Base-by-base conservation (phyloP, 2,888 invertebrate genomes). In the Luffia ferchaultella region DNA sequence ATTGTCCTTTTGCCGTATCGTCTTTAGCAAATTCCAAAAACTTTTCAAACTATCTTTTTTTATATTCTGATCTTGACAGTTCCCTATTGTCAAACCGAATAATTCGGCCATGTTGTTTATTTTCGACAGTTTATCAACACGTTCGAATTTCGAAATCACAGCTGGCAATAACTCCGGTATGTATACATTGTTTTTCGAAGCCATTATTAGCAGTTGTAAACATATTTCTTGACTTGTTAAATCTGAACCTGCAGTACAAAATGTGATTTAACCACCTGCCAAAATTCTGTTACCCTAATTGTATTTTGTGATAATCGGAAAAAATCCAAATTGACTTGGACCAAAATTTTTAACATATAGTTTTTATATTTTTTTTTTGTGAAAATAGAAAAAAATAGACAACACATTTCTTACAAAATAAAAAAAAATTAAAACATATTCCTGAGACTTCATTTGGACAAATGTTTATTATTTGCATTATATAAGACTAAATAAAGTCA, bases 81-180 rank as follows among this genome's bases (percentile, higher is more conserved):
- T 53, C 0, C 61, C 56, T 30, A 73, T 16, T 0, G 62, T 62
- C 7, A 58, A 45, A 0, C 73, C 73, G 7, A 64, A 60, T 1
- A 73, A 49, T 20, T 66, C 63, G 1, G 65, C 57, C 3, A 3
- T 57, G 55, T 46, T 57, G 46, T 17, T 46, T 19, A n/a, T 42
- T 46, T 12, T 20, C 3, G 18, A 57, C 30, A 48, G 45, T n/a
- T n/a, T n/a, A 46, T 51, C 48, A 45, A 20, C 50, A 50, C 43
- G n/a, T 16, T 55, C 52, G 42, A 59, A 45, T 20, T 41, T 53
- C 1, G 54, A 17, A n/a, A 62, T 20, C 1, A 69, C 50, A 0
- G 56, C 52, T 1, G 60, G 49, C 0, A 71, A n/a, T 0, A 70
- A 30, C 5, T 61, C 55, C 0, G 65, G 62, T 42, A 76, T 51